phyloP scores from a whole-genome alignment of 2,113 vertebrate genomes.

The Lepus timidus region DNA sequence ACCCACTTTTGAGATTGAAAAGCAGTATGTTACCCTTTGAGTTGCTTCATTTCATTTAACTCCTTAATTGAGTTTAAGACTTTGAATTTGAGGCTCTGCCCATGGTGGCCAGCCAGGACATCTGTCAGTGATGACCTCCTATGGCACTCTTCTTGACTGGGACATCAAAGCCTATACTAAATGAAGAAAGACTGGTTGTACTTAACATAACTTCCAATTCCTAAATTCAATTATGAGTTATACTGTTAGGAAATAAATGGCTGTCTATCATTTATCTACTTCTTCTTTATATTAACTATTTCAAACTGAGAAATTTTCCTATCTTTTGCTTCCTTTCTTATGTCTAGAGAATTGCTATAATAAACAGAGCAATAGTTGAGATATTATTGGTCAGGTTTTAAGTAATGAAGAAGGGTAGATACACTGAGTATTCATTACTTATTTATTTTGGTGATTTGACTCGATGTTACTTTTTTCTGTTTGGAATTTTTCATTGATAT shows the following conservation, averaged over 20 bases:
- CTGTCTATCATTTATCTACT: neutral
- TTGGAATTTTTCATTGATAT: conserved; percentile 41
- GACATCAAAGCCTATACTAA: neutral
- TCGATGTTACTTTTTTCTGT: conserved; percentile 11
- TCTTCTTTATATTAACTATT: neutral
- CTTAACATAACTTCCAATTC: neutral
- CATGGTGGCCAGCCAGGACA: neutral
- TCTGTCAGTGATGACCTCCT: neutral
- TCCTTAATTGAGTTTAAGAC: neutral
- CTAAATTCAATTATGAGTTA: neutral
- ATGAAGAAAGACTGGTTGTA: neutral
- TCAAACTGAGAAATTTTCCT: neutral
- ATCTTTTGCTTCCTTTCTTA: neutral
- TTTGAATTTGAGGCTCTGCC: neutral
- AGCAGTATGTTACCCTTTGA: neutral
- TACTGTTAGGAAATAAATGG: neutral
- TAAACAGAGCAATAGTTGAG: neutral
- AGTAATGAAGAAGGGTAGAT: neutral
- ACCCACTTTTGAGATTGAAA: neutral
- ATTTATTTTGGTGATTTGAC: neutral
- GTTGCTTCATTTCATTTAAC: neutral
- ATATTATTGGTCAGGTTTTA: neutral
- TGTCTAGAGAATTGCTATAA: neutral
- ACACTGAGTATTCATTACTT: neutral
- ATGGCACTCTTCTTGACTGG: neutral